phyloP scores from a whole-genome alignment of 2,888 invertebrate species.

The Lycaena phlaeas region DNA sequence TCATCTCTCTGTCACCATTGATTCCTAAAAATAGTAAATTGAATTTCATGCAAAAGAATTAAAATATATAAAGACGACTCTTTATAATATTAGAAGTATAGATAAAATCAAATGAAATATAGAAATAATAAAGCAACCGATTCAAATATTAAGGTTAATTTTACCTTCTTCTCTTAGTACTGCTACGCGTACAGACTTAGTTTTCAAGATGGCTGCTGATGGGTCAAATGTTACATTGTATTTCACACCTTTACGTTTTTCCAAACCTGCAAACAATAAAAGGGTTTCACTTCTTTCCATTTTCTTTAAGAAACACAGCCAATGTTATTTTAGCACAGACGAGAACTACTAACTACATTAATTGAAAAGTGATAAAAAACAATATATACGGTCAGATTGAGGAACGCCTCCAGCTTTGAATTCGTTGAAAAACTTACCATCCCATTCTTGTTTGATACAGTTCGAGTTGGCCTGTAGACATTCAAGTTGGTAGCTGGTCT shows the following conservation, averaged over 20 bases:
- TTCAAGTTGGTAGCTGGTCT: slow-evolving; percentile 93
- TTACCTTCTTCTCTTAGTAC: slow-evolving; percentile 94
- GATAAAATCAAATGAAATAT: too few relatives aligned
- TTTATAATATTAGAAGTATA: too few relatives aligned
- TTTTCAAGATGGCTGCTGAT: slow-evolving; percentile 60
- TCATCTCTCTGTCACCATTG: slow-evolving; percentile 99
- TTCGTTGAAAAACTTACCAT: slow-evolving; percentile 61
- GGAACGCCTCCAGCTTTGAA: too few relatives aligned
- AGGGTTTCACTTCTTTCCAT: neutral
- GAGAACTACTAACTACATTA: too few relatives aligned
- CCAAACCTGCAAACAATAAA: too few relatives aligned
- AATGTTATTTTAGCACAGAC: too few relatives aligned
- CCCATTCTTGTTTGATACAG: slow-evolving; percentile 87
- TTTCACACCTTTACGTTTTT: slow-evolving; percentile 77
- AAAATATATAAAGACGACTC: too few relatives aligned
- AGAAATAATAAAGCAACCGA: too few relatives aligned
- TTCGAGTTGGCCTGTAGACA: slow-evolving; percentile 84
- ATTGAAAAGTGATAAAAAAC: neutral
- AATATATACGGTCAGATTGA: too few relatives aligned
- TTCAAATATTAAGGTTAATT: too few relatives aligned
- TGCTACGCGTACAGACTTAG: slow-evolving; percentile 80
- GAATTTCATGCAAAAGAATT: slow-evolving; percentile 9
- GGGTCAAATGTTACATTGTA: slow-evolving; percentile 83
- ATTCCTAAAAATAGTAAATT: slow-evolving; percentile 65
- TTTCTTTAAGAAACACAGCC: neutral